Evolutionary conservation across 2,797 vertebrate genomes (phyloP).

Genomic region (Acridotheres tristis): DNA sequence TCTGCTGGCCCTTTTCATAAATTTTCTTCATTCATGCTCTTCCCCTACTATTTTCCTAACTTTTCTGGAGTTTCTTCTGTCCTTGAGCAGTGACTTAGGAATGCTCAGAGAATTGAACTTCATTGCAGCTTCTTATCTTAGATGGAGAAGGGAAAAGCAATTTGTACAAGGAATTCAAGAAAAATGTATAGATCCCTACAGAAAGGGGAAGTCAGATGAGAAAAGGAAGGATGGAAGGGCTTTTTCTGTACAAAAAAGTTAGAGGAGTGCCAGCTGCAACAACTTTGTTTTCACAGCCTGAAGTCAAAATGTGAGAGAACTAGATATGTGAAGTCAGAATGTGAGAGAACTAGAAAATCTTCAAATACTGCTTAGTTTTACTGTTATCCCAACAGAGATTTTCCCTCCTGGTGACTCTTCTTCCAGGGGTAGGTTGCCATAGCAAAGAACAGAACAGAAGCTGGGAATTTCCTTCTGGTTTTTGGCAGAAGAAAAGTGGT

Average conservation of each 20-base stretch:
- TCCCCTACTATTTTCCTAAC: background rate
- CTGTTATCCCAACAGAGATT: background rate
- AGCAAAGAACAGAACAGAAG: conserved; percentile 21
- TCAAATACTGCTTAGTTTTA: background rate
- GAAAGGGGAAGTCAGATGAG: background rate
- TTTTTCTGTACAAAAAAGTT: background rate
- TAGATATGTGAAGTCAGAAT: background rate
- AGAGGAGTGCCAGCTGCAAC: background rate
- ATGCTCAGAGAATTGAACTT: background rate
- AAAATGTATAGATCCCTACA: background rate
- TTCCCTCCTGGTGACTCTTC: background rate
- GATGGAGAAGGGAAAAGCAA: background rate
- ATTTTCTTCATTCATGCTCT: background rate
- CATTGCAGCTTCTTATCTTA: background rate
- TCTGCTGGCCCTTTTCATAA: background rate
- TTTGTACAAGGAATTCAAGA: background rate
- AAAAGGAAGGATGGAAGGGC: background rate
- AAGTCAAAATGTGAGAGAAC: too few relatives aligned
- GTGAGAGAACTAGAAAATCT: background rate
- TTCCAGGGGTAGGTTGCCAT: background rate
- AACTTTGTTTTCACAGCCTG: background rate
- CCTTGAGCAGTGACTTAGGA: background rate
- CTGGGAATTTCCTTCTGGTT: background rate
- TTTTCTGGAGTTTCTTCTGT: background rate
- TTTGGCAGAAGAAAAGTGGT: conserved; percentile 13